A percentile compares a stretch with the other conserved stretches of the same genome.
These are phyloP conservation scores for Arctopsyche grandis DNA, from an alignment of 1,140 invertebrate genomes.

Conservation along the genomic window DNA sequence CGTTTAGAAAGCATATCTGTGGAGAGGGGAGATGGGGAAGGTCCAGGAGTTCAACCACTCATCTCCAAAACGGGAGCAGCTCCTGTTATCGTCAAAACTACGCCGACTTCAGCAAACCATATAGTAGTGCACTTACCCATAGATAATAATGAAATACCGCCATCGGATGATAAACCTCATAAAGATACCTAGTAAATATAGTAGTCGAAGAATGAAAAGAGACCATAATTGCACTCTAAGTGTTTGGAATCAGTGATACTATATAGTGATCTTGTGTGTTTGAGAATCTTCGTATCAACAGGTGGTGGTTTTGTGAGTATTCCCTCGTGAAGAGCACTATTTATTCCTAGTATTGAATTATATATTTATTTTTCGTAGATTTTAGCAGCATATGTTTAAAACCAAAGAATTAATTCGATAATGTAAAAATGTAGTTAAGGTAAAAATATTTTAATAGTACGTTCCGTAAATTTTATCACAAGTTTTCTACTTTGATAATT, in stretches of 20 bases:
- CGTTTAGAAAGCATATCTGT: constrained; percentile 58
- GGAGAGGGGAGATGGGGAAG: constrained; percentile 40
- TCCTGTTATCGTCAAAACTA: constrained; percentile 58
- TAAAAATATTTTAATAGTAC: too few relatives aligned
- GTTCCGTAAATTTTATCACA: too few relatives aligned
- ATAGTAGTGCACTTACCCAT: neutral
- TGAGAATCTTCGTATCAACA: too few relatives aligned
- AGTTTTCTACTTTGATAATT: too few relatives aligned
- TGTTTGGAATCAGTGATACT: neutral
- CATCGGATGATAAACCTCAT: constrained; percentile 59
- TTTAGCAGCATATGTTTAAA: too few relatives aligned
- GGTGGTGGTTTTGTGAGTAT: too few relatives aligned
- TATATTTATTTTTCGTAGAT: too few relatives aligned
- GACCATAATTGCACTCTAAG: neutral
- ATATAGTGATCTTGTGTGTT: too few relatives aligned
- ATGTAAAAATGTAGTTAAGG: too few relatives aligned
- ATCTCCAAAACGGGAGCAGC: constrained; percentile 3
- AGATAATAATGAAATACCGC: constrained; percentile 21
- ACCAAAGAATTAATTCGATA: too few relatives aligned
- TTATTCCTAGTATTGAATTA: too few relatives aligned
- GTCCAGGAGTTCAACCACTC: constrained; percentile 2
- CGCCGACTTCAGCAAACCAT: constrained; percentile 57
- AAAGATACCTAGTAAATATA: neutral
- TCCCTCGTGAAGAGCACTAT: too few relatives aligned
- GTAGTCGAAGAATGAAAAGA: neutral